phyloP scores from a whole-genome alignment of 2,888 invertebrate genomes.

The Neoascia interrupta region DNA sequence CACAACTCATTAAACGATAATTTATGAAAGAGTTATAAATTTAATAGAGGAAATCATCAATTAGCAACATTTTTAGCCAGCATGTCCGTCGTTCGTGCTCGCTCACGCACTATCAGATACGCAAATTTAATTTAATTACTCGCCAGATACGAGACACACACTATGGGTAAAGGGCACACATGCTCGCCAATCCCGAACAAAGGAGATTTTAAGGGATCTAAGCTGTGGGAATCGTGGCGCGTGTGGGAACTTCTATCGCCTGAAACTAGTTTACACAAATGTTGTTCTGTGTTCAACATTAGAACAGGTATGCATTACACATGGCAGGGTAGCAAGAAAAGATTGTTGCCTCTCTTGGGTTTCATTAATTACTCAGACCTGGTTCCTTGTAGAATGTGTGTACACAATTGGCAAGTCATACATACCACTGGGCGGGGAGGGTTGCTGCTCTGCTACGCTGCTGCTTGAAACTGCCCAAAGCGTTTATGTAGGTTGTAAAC shows the following conservation, averaged over 20 bases:
- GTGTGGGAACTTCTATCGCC: conserved; percentile 33
- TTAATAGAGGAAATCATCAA: neutral
- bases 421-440: too few relatives aligned
- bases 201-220: conserved; percentile 8
- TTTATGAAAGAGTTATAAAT: neutral
- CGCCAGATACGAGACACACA: too few relatives aligned
- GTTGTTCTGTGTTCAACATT: neutral
- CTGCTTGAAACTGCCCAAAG: too few relatives aligned
- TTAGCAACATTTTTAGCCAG: conserved; percentile 9
- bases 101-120: neutral
- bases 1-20: conserved; percentile 8
- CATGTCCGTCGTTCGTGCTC: neutral
- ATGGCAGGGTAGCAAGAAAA: neutral
- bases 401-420: too few relatives aligned
- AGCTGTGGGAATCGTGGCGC: neutral
- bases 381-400: too few relatives aligned
- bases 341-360: neutral
- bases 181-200: neutral
- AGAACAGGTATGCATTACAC: conserved; percentile 27
- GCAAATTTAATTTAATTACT: conserved; percentile 28
- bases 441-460: too few relatives aligned
- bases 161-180: too few relatives aligned
- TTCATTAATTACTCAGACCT: conserved; percentile 21
- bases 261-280: conserved; percentile 30
- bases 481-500: too few relatives aligned